phyloP scores from a whole-genome alignment of 2,113 vertebrate species.

The Malurus alboscapulatus region DNA sequence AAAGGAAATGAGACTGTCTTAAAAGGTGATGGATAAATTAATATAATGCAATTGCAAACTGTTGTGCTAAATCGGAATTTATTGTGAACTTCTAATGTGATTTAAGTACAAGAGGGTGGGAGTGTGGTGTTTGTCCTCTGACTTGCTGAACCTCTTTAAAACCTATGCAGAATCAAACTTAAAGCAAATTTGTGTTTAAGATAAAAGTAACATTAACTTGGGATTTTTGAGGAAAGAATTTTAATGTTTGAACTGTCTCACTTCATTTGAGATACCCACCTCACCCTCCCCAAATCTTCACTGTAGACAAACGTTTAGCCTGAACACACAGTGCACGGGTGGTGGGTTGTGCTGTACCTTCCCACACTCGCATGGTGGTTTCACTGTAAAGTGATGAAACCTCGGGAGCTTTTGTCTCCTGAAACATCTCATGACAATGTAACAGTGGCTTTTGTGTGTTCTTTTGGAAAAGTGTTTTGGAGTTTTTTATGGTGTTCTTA shows the following conservation, averaged over 20 bases:
- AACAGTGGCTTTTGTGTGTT: background rate
- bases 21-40: background rate
- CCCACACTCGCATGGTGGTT: too few relatives aligned
- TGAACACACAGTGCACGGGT: accelerated
- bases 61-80: background rate
- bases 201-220: background rate
- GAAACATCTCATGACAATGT: background rate
- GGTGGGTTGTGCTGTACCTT: background rate
- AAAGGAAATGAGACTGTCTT: background rate
- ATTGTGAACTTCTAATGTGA: background rate
- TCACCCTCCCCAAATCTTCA: accelerated
- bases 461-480: background rate
- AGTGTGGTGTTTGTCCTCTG: background rate
- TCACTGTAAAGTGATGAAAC: background rate
- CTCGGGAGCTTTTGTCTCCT: background rate
- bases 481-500: background rate
- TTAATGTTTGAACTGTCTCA: background rate
- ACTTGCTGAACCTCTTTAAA: background rate
- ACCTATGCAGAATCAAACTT: background rate
- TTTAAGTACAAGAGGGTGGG: background rate
- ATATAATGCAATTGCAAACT: background rate
- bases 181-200: background rate
- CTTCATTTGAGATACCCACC: background rate
- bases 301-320: background rate
- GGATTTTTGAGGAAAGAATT: background rate